Percentiles rank a stretch among this genome's conserved stretches.
These are phyloP conservation scores for Coendou prehensilis DNA, from an alignment of 2,797 vertebrate genomes.

Conservation along the genomic window DNA sequence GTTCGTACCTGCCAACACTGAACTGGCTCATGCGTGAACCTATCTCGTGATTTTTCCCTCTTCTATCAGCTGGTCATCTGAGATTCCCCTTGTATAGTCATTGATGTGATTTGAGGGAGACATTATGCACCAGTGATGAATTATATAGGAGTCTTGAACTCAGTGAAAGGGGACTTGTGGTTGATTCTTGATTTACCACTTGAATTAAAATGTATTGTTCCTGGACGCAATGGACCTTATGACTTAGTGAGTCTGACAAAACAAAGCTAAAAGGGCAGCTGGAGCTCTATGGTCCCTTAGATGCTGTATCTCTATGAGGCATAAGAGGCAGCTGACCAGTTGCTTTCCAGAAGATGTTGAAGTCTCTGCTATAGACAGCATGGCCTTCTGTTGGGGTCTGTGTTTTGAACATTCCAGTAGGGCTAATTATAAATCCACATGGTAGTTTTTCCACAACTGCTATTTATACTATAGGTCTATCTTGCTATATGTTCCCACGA, in stretches of 20 bases:
- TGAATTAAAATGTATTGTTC: slow-evolving; percentile 13
- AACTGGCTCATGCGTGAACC: background rate
- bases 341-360: background rate
- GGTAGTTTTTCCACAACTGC: background rate
- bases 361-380: background rate
- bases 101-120: background rate
- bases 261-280: background rate
- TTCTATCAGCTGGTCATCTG: background rate
- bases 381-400: background rate
- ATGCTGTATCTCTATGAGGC: background rate
- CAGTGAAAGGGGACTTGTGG: background rate
- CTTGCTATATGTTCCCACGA: background rate
- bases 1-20: background rate
- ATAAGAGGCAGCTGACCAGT: accelerated
- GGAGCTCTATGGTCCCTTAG: background rate
- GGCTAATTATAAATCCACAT: background rate
- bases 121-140: background rate
- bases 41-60: background rate
- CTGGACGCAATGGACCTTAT: background rate
- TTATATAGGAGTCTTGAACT: accelerated
- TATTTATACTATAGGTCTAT: background rate
- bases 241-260: background rate
- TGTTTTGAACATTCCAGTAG: background rate
- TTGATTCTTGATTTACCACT: background rate
- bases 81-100: background rate